Evolutionary conservation across 1,140 invertebrate species (phyloP), one percentile per base, ranked within the genome.

Genomic region (Tetraneura akinire): DNA sequence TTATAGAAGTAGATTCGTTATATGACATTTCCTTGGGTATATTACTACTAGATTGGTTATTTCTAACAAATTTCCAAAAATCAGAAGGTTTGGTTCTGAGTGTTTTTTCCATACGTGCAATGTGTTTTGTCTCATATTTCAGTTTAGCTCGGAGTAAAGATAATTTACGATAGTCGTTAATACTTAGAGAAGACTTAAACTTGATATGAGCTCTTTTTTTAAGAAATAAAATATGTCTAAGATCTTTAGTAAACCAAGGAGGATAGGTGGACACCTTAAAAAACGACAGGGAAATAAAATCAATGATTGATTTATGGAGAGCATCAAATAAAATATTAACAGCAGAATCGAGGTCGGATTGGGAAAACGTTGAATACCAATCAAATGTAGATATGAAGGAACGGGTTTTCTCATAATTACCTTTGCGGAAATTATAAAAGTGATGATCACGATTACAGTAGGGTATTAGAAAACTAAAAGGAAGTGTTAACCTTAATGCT

Each of bases 131-230:
- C 62, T 64, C 62, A 37, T 64, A 37, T 18, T 64, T 64, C 2
- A 64, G 29, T 64, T 64, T 32, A 64, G 32, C 62, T 16, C 62
- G 62, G 16, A 64, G 62, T 32, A 64, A 64, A 42, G 62, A 64
- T 2, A 64, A 64, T 64, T 64, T 26, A 32, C 29, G 23, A 32
- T 64, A 64, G 16, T 64, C 62, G 18, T 11, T 64, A 37, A 42
- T 37, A 64, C 29, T 64, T 64, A 64, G 42, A 32, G 32, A 32
- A 8, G 32, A 29, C 13, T 64, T 64, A 29, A 29, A 64, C 26
- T 64, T 64, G 10, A 32, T 29, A 62, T 62, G 60, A 26, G n/a
- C 21, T 26, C 26, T 32, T 29, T 62, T 62, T 62, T 29, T 62
- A 23, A 8, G 32, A 26, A 62, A 62, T 47, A 62, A 3, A 9